Conservation (phyloP, 2,113 vertebrate genomes). For the Melanerpes formicivorus region DNA sequence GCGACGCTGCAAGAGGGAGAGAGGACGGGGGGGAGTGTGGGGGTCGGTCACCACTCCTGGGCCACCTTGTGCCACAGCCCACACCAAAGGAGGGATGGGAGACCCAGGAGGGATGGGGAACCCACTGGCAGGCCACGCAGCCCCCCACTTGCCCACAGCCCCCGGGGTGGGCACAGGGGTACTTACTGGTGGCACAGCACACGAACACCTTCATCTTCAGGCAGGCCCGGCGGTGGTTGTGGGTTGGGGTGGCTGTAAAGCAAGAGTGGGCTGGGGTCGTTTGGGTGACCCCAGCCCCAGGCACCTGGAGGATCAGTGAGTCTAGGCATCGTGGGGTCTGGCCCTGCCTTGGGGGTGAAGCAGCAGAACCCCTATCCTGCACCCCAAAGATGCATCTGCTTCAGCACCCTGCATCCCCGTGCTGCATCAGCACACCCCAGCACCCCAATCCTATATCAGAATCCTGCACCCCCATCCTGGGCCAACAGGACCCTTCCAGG, state of each 20-base stretch:
- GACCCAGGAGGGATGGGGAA: background rate
- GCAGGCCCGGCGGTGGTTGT: constrained; percentile 92
- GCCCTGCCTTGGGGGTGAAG: background rate
- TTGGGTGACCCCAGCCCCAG: background rate
- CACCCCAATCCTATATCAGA: background rate
- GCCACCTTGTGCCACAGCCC: background rate
- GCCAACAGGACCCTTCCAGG: background rate
- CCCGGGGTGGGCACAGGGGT: background rate
- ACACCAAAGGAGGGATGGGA: background rate
- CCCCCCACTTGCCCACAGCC: constrained; percentile 1
- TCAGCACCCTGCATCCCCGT: background rate
- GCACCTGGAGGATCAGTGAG: background rate
- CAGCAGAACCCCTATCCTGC: background rate
- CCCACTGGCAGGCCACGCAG: background rate
- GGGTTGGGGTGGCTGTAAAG: constrained; percentile 87
- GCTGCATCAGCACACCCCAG: background rate
- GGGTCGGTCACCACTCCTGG: background rate
- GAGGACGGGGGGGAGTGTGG: constrained; percentile 14
- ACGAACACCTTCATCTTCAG: constrained; percentile 96
- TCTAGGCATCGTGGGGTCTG: background rate
- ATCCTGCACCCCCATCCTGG: background rate
- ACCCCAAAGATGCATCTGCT: background rate
- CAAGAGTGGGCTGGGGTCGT: background rate
- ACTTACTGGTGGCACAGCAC: constrained; percentile 94
- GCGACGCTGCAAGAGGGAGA: constrained; percentile 82